Conservation (phyloP, 1,140 invertebrate species). For the Vollenhovia emeryi region DNA sequence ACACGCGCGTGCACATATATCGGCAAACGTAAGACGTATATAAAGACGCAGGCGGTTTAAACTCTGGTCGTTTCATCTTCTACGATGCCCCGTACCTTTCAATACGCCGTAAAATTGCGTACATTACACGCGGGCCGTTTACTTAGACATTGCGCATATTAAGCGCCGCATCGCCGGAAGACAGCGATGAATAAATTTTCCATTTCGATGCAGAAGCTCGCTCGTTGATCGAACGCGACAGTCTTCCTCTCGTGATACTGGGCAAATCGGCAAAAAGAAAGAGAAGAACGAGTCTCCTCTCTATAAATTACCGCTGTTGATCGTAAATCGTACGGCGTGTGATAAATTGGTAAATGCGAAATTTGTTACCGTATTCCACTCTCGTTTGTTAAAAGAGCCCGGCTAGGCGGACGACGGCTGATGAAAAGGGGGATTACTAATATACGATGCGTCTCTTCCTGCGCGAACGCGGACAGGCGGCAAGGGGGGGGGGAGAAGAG, state of each 20-base stretch:
- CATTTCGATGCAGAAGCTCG: conserved; percentile 4
- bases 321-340: conserved; percentile 10
- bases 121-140: conserved; percentile 51
- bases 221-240: conserved; percentile 16
- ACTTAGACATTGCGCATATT: conserved; percentile 55
- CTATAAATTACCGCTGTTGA: conserved; percentile 16
- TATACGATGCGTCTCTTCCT: conserved; percentile 34
- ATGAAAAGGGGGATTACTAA: conserved; percentile 59
- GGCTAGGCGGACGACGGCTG: conserved; percentile 9
- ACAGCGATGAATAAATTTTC: conserved; percentile 36
- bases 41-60: conserved; percentile 52
- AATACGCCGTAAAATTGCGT: conserved; percentile 53
- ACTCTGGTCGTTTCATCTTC: conserved; percentile 39
- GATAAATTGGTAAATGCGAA: conserved; percentile 41
- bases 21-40: background rate
- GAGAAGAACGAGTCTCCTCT: background rate
- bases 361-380: conserved; percentile 1
- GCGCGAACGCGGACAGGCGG: background rate
- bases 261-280: background rate
- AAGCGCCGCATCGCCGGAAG: conserved; percentile 38
- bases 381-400: conserved; percentile 18
- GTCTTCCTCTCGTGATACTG: background rate
- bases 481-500: background rate
- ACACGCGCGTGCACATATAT: conserved; percentile 27
- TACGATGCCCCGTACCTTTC: background rate